Conservation (phyloP, 2,888 invertebrate genomes). For the Drosophila nr. fundita region DNA sequence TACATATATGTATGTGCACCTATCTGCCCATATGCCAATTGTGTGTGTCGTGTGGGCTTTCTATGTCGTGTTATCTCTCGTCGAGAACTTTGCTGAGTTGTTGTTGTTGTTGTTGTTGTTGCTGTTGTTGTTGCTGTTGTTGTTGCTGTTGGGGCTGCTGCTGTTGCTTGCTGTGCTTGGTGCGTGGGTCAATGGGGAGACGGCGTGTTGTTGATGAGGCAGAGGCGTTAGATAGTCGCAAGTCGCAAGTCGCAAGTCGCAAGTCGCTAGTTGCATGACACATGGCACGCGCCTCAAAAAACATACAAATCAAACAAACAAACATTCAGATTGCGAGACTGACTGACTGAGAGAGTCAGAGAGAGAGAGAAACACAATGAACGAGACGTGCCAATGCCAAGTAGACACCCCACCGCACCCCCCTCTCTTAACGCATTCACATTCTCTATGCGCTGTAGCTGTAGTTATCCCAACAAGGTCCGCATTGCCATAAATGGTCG, state of each 20-base stretch:
- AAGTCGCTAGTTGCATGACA: constrained; percentile 71
- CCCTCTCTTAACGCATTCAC: constrained; percentile 15
- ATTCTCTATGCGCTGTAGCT: constrained; percentile 14
- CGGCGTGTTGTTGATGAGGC: constrained; percentile 72
- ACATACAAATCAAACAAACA: constrained; percentile 46
- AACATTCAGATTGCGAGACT: constrained; percentile 16
- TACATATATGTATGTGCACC: constrained; percentile 20
- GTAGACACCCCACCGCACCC: not conserved
- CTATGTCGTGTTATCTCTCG: constrained; percentile 73
- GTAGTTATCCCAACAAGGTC: constrained; percentile 60
- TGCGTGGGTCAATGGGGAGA: constrained; percentile 76
- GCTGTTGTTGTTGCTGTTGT: constrained; percentile 29
- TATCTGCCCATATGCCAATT: constrained; percentile 77
- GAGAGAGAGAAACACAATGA: constrained; percentile 9
- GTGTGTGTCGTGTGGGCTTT: constrained; percentile 66
- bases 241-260: constrained; percentile 62
- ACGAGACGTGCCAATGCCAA: constrained; percentile 61
- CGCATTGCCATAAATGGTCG: constrained; percentile 75
- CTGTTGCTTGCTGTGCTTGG: constrained; percentile 27
- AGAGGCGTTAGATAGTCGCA: constrained; percentile 80
- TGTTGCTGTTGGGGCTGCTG: constrained; percentile 35
- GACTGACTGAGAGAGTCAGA: not conserved
- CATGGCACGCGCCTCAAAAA: constrained; percentile 77
- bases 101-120: constrained; percentile 33
- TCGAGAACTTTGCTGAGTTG: constrained; percentile 64